These are phyloP conservation scores for Eclectus roratus DNA, from an alignment of 2,113 vertebrate genomes.

Conservation along the genomic window DNA sequence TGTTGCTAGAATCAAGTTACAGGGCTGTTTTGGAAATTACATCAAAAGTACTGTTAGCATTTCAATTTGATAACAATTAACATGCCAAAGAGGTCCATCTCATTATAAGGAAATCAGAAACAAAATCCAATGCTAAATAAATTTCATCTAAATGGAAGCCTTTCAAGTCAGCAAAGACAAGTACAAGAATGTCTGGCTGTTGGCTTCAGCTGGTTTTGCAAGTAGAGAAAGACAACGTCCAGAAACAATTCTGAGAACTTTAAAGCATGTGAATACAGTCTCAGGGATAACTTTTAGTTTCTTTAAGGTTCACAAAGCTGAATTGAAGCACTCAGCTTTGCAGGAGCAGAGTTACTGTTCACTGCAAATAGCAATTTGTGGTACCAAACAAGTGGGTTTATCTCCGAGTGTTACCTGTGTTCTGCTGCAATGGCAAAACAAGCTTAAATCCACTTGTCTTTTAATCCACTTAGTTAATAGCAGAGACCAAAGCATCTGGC, in stretches of 20 bases:
- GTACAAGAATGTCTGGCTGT: neutral
- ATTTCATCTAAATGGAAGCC: neutral
- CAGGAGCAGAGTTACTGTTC: neutral
- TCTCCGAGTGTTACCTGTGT: neutral
- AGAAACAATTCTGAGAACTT: neutral
- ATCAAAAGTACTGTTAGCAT: neutral
- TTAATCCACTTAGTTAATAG: neutral
- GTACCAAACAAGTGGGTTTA: neutral
- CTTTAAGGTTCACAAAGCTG: neutral
- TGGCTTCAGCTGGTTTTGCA: neutral
- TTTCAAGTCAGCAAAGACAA: neutral
- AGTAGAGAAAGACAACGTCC: neutral
- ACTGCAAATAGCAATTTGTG: neutral
- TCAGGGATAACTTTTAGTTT: neutral
- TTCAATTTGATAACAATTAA: constrained; percentile 17
- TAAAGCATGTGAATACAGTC: neutral
- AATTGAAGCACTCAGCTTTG: neutral
- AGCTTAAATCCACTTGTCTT: neutral
- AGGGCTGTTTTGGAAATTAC: constrained; percentile 22
- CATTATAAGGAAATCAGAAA: neutral
- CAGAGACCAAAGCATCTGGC: neutral
- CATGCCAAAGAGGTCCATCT: neutral
- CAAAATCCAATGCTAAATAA: neutral
- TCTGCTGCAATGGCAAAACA: neutral
- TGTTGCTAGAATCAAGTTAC: neutral